phyloP scores from a whole-genome alignment of 2,888 invertebrate genomes.

The Saturnia pavonia region DNA sequence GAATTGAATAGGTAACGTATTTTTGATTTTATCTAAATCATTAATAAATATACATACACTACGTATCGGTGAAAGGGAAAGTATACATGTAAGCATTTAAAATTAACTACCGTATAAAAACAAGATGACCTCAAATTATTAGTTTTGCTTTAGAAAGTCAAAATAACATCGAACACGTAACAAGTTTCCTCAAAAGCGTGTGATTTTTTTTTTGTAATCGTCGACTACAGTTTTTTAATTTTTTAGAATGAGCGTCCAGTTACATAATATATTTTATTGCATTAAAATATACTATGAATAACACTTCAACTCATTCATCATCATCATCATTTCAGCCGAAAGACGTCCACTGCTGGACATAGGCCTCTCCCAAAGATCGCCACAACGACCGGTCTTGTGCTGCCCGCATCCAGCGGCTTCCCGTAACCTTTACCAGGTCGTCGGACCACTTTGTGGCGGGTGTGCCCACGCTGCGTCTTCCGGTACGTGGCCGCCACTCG shows the following conservation, averaged over 20 bases:
- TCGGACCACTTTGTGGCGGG: too few relatives aligned
- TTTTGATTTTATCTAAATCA: not conserved
- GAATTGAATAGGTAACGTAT: not conserved
- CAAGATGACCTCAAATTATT: conserved; percentile 11
- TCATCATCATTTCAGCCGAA: too few relatives aligned
- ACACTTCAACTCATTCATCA: too few relatives aligned
- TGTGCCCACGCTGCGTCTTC: too few relatives aligned
- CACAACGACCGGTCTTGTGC: too few relatives aligned
- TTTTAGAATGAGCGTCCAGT: not conserved
- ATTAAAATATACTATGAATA: not conserved
- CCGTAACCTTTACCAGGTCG: too few relatives aligned
- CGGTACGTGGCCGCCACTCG: too few relatives aligned
- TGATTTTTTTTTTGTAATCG: not conserved
- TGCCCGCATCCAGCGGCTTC: too few relatives aligned
- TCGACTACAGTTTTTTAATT: not conserved
- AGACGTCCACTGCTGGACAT: too few relatives aligned
- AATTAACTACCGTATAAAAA: conserved; percentile 8
- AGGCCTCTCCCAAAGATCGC: too few relatives aligned
- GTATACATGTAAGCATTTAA: not conserved
- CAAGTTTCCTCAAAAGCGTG: conserved; percentile 1
- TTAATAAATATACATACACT: not conserved
- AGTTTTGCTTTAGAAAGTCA: conserved; percentile 12
- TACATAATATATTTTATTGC: not conserved
- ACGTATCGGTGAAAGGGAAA: conserved; percentile 10
- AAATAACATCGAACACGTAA: conserved; percentile 5